These are phyloP conservation scores for Spermophilus dauricus DNA, from an alignment of 2,113 vertebrate genomes.

Conservation along the genomic window DNA sequence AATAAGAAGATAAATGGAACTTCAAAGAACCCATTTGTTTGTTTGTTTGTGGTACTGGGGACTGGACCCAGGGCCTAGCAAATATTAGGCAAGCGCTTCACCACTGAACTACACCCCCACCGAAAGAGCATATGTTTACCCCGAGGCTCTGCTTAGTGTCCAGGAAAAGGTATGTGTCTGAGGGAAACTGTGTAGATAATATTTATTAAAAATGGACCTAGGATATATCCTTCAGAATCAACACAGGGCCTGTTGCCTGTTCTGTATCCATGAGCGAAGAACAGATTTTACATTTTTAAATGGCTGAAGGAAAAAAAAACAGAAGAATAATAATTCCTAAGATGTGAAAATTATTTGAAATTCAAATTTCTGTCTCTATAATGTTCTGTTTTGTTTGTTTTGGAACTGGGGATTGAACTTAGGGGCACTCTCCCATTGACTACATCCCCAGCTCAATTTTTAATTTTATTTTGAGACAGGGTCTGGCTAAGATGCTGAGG, in stretches of 20 bases:
- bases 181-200: background rate
- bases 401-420: no score
- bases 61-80: background rate
- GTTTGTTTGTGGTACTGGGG: background rate
- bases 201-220: background rate
- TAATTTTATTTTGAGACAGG: no score
- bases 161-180: background rate
- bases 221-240: background rate
- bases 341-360: background rate
- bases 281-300: slow-evolving; percentile 38
- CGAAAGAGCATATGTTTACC: background rate
- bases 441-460: no score
- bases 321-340: background rate
- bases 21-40: background rate
- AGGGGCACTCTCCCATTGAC: no score
- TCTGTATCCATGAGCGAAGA: background rate
- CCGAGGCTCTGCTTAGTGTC: background rate
- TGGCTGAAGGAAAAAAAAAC: background rate
- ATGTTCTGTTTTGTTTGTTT: no score
- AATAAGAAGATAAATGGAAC: background rate
- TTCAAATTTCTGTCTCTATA: slow-evolving; percentile 25
- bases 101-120: background rate
- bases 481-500: no score
- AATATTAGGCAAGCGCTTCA: background rate
- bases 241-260: background rate